Evolutionary conservation across 2,797 vertebrate genomes (phyloP), one percentile per base, ranked within the genome.

Genomic region (Danio choprae): DNA sequence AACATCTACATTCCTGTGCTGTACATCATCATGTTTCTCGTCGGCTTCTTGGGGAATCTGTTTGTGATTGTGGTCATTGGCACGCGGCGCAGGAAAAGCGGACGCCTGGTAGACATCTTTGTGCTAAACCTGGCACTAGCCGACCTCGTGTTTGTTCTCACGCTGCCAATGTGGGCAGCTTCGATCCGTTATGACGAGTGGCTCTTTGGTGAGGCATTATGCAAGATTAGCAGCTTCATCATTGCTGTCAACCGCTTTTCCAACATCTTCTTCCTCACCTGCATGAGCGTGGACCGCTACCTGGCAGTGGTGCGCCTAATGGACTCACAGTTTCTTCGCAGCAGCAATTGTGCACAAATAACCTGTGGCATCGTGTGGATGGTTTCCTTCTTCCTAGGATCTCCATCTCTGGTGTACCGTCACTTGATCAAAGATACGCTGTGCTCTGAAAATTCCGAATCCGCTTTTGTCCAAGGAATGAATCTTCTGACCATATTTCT

Each of bases 231-330:
- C 90, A 93, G 94, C 89, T 96, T 94, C 79, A 74, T 90, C n/a
- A 92, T 97, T 3, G 89, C 94, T 0, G 91, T 94, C 71, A 96
- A 96, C 84, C 95, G 95, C 85, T 94, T 94, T 89, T 95, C 96
- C 81, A 96, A 95, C 88, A 94, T 96, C 81, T 93, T 95, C 83
- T 95, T 97, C 72, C 95, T 97, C 80, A 94, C 94, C 0, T 95
- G 95, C 88, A 94, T 97, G 94, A 96, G 95, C 6, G 84, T 95
- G 44, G 96, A 97, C 81, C 95, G 96, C 74, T 96, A 96, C 87
- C 87, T 97, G 83, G 95, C 95, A 0, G 92, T 97, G 72, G 94
- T 92, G 74, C 93, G 90, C 11, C 90, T 91, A 72, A 89, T 94
- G 88, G 92, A 93, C 50, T 93, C 93, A 0, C 91, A 89, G 55